A percentile compares a stretch with the other conserved stretches of the same genome.
Conservation (phyloP, 2,888 invertebrate genomes). For the Listrodromus nycthemerus region DNA sequence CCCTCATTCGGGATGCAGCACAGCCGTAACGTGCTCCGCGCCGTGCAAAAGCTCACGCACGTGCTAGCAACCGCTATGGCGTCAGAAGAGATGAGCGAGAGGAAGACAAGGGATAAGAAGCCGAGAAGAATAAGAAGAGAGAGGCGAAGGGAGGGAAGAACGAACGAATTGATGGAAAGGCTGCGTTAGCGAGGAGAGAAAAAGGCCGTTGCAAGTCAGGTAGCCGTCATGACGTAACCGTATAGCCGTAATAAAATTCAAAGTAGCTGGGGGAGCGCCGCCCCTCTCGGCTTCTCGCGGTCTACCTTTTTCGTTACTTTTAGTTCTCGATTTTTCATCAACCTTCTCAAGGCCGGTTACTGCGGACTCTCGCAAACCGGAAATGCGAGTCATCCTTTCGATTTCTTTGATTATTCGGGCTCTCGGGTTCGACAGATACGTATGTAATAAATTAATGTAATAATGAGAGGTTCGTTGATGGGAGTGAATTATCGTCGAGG, state of each 20-base stretch:
- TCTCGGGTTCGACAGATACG: constrained; percentile 1
- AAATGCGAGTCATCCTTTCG: constrained; percentile 42
- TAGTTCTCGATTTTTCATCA: constrained; percentile 53
- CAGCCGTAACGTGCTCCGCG: constrained; percentile 18
- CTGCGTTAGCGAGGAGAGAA: constrained; percentile 22
- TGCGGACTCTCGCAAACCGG: constrained; percentile 30
- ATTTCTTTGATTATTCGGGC: constrained; percentile 14
- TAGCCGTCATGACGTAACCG: constrained; percentile 64
- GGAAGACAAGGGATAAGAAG: constrained; percentile 18
- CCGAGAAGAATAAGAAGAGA: constrained; percentile 5
- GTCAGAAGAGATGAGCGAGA: neutral
- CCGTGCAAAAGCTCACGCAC: constrained; percentile 52
- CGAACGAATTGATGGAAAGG: constrained; percentile 51
- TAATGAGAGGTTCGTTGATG: constrained; percentile 34
- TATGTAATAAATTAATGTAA: constrained; percentile 40
- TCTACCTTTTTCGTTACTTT: constrained; percentile 20
- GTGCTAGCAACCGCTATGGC: constrained; percentile 32
- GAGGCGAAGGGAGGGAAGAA: constrained; percentile 29
- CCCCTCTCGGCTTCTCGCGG: constrained; percentile 30
- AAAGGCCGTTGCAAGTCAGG: constrained; percentile 58
- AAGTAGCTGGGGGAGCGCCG: constrained; percentile 68
- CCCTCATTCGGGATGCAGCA: constrained; percentile 51
- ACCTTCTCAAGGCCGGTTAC: constrained; percentile 10
- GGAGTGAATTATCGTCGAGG: constrained; percentile 41
- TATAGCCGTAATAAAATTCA: constrained; percentile 74